Evolutionary conservation across 2,113 vertebrate genomes (phyloP), one percentile per base, ranked within the genome.

Genomic region (Macaca mulatta): DNA sequence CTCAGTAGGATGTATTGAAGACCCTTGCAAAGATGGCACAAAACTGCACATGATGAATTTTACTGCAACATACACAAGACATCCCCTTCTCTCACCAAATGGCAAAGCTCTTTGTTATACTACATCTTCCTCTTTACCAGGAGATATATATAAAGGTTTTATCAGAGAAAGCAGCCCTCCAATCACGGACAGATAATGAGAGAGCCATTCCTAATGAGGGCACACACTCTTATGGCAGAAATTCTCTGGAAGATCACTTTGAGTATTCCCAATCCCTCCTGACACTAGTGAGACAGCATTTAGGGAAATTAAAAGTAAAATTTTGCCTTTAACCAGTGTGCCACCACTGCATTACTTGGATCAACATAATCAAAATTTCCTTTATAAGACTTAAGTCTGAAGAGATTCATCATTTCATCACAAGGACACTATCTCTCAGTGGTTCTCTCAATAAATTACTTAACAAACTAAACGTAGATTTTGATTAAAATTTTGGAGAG

Each of bases 261-360:
- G 99, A 98, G 99, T 99, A 78, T 99, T 99, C 96, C 99, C 99
- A 96, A 99, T 99, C 85, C 99, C 99, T 91, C 99, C 99, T 35
- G 99, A 99, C 77, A 99, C 99, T 75, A 99, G 98, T 32, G 99
- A 99, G 40, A 99, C 99, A 93, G 86, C 98, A 32, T 99, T 99
- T 98, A 99, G 99, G 99, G 99, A 99, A 98, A 98, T 89, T 35
- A 98, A 94, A 98, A 43, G 86, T 35, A 99, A 94, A 90, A 16
- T 93, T 61, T 70, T 82, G 52, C 80, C 97, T 90, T 96, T 50
- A 50, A 86, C 97, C 97, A 99, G 98, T 43, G 98, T 98, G 95
- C 74, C 80, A 94, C 98, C 98, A 87, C 98, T 98, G 92, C 98
- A 98, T 82, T 98, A 97, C 96, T 74, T 98, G 96, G 98, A 98